Evolutionary conservation across 1,140 invertebrate species (phyloP), one percentile per base, ranked within the genome.

Genomic region (Anthonomus grandis): DNA sequence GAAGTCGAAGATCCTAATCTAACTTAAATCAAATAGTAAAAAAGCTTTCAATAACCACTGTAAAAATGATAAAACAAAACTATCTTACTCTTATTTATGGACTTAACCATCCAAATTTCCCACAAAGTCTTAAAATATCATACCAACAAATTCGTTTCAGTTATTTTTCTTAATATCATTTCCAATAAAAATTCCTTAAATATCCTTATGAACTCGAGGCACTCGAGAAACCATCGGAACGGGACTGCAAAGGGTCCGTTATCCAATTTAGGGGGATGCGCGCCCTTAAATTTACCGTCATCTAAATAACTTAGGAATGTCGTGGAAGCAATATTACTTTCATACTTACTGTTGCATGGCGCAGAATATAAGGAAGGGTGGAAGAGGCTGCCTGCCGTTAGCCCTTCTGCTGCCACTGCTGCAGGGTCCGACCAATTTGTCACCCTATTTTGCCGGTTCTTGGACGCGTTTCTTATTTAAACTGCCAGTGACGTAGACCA

Each of bases 251-350:
- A 44, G 59, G 60, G 57, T 57, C 64, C 58, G 59, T 66, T 64
- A 67, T 67, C 65, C 65, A 67, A 67, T 67, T 67, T 67, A 59
- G 62, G 60, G 57, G 57, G 59, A 60, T 58, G 60, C 56, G 47
- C 61, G 60, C 63, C 63, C 64, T 57, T 51, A 64, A 63, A 65
- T 65, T 63, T 65, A 65, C 64, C 64, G 64, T 66, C 56, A 59
- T 57, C 56, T 67, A 67, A 67, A 67, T 67, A 67, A 67, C 63
- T 67, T 65, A 67, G 63, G 65, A 64, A 67, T 62, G 60, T 67
- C 63, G 63, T 67, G 63, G 65, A 65, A 67, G 63, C 63, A 67
- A 65, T 67, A 67, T 67, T 63, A 61, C 65, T 63, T 64, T 60
- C 58, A 62, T 58, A 57, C 64, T 66, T 64, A 64, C 60, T 64